Base-by-base conservation (phyloP, 2,888 invertebrate species). In the Amiota mariae region DNA sequence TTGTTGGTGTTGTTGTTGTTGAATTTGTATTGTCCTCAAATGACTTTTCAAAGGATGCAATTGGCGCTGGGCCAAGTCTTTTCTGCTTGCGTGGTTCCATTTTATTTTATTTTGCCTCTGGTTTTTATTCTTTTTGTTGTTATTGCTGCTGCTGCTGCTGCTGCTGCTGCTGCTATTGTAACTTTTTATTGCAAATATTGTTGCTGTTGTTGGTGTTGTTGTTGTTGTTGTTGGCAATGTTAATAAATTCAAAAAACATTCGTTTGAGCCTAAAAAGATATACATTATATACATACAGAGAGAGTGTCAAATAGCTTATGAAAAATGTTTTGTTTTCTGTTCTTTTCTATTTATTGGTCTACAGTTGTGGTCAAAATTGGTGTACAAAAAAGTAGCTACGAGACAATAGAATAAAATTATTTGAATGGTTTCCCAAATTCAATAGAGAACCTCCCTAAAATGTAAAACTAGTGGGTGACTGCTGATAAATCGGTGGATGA, bases 11-110 rank as follows among this genome's bases (percentile, higher is more conserved):
- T 57, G 15, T 36, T 73, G 79, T 67, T 66, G 83, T 51, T 74
- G 82, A 79, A 73, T 85, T 76, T 77, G 85, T 81, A 79, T 81
- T 87, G 79, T 89, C 89, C 81, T 89, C 89, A 81, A 89, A 89
- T 79, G 89, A 89, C 80, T 89, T 89, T 92, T 97, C 97, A 91
- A 97, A 96, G 87, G 97, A 97, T 89, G 97, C 97, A 91, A 97
- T 95, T 88, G 97, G 97, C 87, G 97, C 97, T 89, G 96, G 96
- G 89, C 97, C 97, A 92, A 95, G 94, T 90, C 95, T 94, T 91
- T 94, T 93, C 91, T 95, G 95, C 81, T 89, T 89, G 74, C 87
- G 86, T 63, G 82, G 79, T 85, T 89, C 89, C 88, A 88, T 88
- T 67, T 73, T 3, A 57, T 36, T 59, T 66, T 61, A 59, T 59